Base-by-base conservation (phyloP, 2,888 invertebrate genomes). In the Phytoseiulus persimilis region DNA sequence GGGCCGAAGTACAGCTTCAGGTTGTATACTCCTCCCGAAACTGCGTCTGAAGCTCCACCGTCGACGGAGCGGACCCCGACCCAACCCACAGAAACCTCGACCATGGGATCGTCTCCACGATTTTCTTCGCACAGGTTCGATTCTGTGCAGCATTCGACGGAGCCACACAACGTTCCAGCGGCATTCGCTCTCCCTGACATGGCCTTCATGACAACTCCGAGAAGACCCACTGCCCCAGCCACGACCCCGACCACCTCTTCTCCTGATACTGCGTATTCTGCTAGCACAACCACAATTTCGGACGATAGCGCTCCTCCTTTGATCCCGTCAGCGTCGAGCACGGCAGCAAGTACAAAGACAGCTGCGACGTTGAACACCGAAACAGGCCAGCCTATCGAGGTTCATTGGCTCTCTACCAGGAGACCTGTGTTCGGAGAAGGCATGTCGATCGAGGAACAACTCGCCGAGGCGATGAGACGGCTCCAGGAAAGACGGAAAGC, bases 381-480 rank as follows among this genome's bases (percentile, higher is more conserved):
- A 65, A 2, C 65, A 3, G 9, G 39, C 9, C 5, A 3, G 39
- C 39, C 39, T 9, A 9, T 9, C 9, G 65, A 23, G 18, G 18
- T 87, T 0, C 14, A 87, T 45, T 33, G 87, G 87, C 23, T 32
- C 28, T 32, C 87, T 6, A 87, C 87, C n/a, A 31, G 87, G 45
- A 87, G 6, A 23, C 87, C 87, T 9, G 87, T 87, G 28, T 87
- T 32, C 87, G 87, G 87, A 9, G 87, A 87, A n/a, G 87, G 87
- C 5, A 87, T 87, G 87, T 87, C 87, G 0, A 87, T 87, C 45
- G 87, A 87, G 23, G 39, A 87, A 45, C 87, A 87, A 45, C 87
- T 87, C n/a, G 87, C 33, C 45, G 33, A 87, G 33, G 87, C 87
- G 6, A 32, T 87, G 87, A 32, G 33, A 87, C 87, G 87, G 2